Conservation (phyloP, 1,140 invertebrate genomes). For the Chironomus tepperi region DNA sequence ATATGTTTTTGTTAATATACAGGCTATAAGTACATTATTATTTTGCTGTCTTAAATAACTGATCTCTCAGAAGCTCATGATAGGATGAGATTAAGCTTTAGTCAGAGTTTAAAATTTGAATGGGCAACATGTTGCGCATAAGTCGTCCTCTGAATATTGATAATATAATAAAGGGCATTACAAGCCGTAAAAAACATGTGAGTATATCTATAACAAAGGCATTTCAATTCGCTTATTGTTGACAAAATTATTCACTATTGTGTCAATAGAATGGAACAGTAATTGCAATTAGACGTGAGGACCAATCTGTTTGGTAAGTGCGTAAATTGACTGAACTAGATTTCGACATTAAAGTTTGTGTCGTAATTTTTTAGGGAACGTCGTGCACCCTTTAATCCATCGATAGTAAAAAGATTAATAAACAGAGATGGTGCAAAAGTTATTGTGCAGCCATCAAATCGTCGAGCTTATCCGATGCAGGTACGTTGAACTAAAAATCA, state of each 20-base stretch:
- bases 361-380: slow-evolving; percentile 76
- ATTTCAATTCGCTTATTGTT: too few species aligned
- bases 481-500: slow-evolving; percentile 41
- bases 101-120: neutral
- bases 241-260: too few species aligned
- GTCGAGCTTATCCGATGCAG: slow-evolving; percentile 94
- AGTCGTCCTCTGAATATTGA: neutral
- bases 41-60: too few species aligned
- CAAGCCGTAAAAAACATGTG: neutral
- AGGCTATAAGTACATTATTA: too few species aligned
- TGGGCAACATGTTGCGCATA: slow-evolving; percentile 5
- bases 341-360: neutral
- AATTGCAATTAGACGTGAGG: slow-evolving; percentile 83
- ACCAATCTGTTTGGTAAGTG: slow-evolving; percentile 66
- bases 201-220: too few species aligned
- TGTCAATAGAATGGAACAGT: slow-evolving; percentile 45
- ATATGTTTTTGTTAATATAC: too few species aligned
- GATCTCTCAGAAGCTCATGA: too few species aligned
- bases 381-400: slow-evolving; percentile 85
- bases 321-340: neutral
- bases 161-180: neutral
- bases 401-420: slow-evolving; percentile 81
- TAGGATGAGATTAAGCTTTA: neutral
- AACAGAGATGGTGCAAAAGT: slow-evolving; percentile 78
- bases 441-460: slow-evolving; percentile 95